Evolutionary conservation across 2,888 invertebrate genomes (phyloP), one percentile per base, ranked within the genome.

Genomic region (Phoronis australis): DNA sequence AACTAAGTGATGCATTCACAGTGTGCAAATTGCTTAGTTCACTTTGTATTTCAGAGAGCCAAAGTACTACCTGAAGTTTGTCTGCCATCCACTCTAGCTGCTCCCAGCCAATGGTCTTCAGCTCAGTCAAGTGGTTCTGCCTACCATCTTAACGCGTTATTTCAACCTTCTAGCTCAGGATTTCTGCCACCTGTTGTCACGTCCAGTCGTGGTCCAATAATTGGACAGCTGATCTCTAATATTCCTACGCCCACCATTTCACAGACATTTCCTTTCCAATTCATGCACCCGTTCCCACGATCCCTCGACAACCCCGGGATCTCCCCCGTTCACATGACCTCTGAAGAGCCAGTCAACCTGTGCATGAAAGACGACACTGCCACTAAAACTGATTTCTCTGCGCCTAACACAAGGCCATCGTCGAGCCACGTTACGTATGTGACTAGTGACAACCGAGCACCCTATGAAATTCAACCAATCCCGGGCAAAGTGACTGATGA

Each of bases 201-300:
- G n/a, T n/a, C n/a, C n/a, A n/a, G 15, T 31, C 44, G 21, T 18
- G 67, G 66, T 9, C 68, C 69, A 22, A 68, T 67, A 25, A 60
- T 66, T 42, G 66, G 66, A 5, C 66, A 68, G 53, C 47, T 68
- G 37, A 59, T 67, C 15, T n/a, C n/a, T n/a, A n/a, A n/a, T n/a
- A n/a, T n/a, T n/a, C n/a, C 35, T 15, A 35, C 35, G 9, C 35
- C 35, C n/a, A 9, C 35, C n/a, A 15, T 15, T 35, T 15, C 35
- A 12, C 35, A 12, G 35, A 9, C 35, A 12, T 35, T 35, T 15
- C 35, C 35, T 35, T 35, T 35, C 35, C 35, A 9, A 9, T 35
- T 35, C 35, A 35, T 35, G 9, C n/a, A 9, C 35, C n/a, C 35
- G n/a, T 35, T 15, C 35, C n/a, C 35, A 9, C 9, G 9, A 9